These are phyloP conservation scores for Miniopterus natalensis DNA, from an alignment of 2,113 vertebrate species.

Conservation along the genomic window DNA sequence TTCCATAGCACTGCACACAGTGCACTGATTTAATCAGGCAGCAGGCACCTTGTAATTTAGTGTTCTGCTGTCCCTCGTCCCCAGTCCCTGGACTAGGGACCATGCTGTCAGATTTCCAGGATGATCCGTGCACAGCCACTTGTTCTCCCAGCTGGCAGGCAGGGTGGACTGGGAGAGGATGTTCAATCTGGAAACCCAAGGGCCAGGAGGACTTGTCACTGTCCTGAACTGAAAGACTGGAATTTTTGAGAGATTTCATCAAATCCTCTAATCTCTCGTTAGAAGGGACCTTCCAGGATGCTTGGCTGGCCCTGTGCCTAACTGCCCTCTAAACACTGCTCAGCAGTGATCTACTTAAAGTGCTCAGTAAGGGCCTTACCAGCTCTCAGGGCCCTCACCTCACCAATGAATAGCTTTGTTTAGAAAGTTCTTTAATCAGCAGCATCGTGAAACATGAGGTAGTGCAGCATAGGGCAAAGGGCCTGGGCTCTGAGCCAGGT, in stretches of 20 bases:
- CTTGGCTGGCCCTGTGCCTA: not conserved
- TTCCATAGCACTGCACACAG: not conserved
- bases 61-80: not conserved
- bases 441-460: not conserved
- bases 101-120: constrained; percentile 32
- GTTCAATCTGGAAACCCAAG: not conserved
- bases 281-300: not conserved
- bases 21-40: not conserved
- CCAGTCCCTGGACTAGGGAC: not conserved
- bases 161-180: not conserved
- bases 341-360: not conserved
- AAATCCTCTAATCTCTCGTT: not conserved
- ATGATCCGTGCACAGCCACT: not conserved
- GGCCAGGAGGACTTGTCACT: not conserved
- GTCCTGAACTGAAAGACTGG: not conserved
- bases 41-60: not conserved
- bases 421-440: constrained; percentile 41
- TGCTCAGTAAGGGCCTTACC: not conserved
- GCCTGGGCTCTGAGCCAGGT: not conserved
- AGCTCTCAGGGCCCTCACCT: not conserved
- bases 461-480: not conserved
- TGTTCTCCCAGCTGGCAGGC: not conserved
- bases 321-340: not conserved
- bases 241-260: not conserved
- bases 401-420: not conserved